Percentiles rank a stretch among this genome's conserved stretches.
Evolutionary conservation across 2,888 invertebrate genomes (phyloP).

Genomic region (Scaptomyza reducta): DNA sequence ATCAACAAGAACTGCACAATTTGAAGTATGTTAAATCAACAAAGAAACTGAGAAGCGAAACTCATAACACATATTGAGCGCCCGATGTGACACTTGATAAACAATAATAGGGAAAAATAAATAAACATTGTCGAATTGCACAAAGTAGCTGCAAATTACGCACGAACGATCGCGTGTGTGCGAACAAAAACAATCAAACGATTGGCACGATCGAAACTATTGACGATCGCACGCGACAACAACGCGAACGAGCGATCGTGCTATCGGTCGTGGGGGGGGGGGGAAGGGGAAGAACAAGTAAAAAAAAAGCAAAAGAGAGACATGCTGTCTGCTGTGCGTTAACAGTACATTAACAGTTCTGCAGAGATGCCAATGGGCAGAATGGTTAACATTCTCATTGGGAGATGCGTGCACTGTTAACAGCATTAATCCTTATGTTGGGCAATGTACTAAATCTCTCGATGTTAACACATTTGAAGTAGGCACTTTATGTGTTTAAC

Average conservation of each 20-base stretch:
- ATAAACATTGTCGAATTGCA: background rate
- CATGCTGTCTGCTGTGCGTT: conserved; percentile 3
- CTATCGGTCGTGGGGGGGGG: no score
- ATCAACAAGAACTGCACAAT: no score
- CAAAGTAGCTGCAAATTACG: conserved; percentile 1
- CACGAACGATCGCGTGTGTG: background rate
- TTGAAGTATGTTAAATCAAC: no score
- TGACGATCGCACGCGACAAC: background rate
- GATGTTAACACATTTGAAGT: background rate
- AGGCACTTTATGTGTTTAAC: conserved; percentile 43
- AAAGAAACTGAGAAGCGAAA: no score
- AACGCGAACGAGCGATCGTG: background rate
- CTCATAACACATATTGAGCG: no score
- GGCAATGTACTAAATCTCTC: background rate
- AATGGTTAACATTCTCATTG: no score
- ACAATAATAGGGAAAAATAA: background rate
- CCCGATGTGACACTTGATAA: background rate
- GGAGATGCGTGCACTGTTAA: conserved; percentile 7
- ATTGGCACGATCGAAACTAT: background rate
- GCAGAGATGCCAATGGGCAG: no score
- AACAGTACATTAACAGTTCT: background rate
- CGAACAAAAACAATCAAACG: conserved; percentile 4
- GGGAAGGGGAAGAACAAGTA: background rate
- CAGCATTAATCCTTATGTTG: background rate
- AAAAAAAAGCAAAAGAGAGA: background rate